Percentiles rank a stretch among this genome's conserved stretches.
Conservation (phyloP, 1,140 invertebrate species). For the Drosophila orena region DNA sequence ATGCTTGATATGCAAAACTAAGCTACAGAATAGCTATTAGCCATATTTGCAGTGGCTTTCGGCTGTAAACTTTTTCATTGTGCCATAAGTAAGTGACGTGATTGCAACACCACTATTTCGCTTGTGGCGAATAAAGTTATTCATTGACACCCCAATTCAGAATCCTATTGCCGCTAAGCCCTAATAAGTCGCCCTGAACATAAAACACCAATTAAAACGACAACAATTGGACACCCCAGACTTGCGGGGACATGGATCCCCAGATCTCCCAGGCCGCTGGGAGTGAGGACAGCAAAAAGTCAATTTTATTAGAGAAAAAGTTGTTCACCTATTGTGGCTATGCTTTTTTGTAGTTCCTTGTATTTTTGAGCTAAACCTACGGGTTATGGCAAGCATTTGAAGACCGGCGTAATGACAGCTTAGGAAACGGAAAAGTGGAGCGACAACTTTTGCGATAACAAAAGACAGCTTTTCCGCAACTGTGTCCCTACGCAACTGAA, state of each 20-base stretch:
- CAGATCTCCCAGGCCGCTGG: neutral
- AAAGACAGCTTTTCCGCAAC: constrained; percentile 23
- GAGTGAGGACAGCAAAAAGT: constrained; percentile 56
- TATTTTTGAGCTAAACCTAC: constrained; percentile 18
- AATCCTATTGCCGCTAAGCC: neutral
- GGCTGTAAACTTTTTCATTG: no score
- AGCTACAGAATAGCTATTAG: no score
- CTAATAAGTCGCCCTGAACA: neutral
- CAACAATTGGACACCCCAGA: constrained; percentile 19
- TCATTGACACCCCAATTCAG: neutral
- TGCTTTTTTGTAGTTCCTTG: neutral
- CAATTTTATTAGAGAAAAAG: constrained; percentile 4
- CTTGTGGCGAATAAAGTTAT: constrained; percentile 18
- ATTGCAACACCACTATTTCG: neutral
- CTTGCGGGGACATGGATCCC: no score
- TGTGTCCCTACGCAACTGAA: constrained; percentile 1
- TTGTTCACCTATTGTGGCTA: neutral
- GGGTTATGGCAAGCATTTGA: constrained; percentile 10
- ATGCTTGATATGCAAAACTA: no score
- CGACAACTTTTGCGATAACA: constrained; percentile 27
- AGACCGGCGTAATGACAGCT: constrained; percentile 7
- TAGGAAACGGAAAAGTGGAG: constrained; percentile 42
- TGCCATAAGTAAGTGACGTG: constrained; percentile 3
- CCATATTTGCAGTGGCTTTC: no score
- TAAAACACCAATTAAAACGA: constrained; percentile 69